Evolutionary conservation across 2,797 vertebrate genomes (phyloP).

Genomic region (Gadopsis marmoratus): DNA sequence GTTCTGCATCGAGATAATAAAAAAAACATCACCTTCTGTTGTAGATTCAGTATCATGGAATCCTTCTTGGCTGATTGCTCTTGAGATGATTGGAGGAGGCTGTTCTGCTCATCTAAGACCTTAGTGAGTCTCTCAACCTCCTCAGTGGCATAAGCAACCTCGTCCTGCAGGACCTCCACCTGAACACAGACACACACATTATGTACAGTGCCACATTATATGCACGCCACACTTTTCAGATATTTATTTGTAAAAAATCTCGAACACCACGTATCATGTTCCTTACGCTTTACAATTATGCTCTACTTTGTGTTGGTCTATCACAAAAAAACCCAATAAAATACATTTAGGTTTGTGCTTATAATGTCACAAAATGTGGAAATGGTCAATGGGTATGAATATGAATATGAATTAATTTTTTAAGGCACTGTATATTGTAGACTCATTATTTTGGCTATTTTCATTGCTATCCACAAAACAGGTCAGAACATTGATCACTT

Average conservation of each 20-base stretch:
- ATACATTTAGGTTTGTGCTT: too few relatives aligned
- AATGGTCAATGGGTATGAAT: too few relatives aligned
- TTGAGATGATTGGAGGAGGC: slow-evolving; percentile 87
- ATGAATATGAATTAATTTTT: too few relatives aligned
- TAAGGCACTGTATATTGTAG: neutral
- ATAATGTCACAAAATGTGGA: too few relatives aligned
- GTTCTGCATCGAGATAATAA: neutral
- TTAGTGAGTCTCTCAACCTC: slow-evolving; percentile 91
- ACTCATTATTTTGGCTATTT: neutral
- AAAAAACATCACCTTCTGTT: slow-evolving; percentile 84
- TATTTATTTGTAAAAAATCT: too few relatives aligned
- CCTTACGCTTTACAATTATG: too few relatives aligned
- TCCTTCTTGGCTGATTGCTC: slow-evolving; percentile 87
- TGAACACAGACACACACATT: slow-evolving; percentile 58
- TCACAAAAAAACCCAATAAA: too few relatives aligned
- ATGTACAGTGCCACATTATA: too few relatives aligned
- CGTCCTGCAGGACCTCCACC: slow-evolving; percentile 93
- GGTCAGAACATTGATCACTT: neutral
- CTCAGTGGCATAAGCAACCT: slow-evolving; percentile 89
- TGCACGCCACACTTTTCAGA: too few relatives aligned
- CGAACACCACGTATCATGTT: too few relatives aligned
- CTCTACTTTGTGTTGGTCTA: too few relatives aligned
- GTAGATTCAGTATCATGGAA: slow-evolving; percentile 85
- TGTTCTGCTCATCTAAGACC: slow-evolving; percentile 89
- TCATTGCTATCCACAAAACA: neutral